These are phyloP conservation scores for Beaufortia kweichowensis DNA, from an alignment of 2,113 vertebrate species.

Conservation along the genomic window DNA sequence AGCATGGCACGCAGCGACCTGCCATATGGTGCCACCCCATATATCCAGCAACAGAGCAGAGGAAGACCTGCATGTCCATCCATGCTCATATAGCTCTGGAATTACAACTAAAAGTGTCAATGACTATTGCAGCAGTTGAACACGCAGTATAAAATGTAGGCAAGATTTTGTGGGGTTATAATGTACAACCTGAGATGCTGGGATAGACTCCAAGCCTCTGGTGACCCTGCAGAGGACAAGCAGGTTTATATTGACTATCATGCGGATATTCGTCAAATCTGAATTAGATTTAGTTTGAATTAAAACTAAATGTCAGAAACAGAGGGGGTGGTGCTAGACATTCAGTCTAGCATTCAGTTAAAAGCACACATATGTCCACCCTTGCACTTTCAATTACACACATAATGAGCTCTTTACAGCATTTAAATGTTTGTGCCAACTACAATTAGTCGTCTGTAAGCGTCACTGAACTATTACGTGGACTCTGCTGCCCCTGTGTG, in stretches of 20 bases:
- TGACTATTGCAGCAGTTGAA: not conserved
- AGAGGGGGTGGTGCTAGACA: constrained; percentile 45
- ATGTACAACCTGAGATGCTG: too few relatives aligned
- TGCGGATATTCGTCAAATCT: not conserved
- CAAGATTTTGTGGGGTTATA: too few relatives aligned
- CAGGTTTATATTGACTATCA: too few relatives aligned
- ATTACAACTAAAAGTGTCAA: constrained; percentile 21
- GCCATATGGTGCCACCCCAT: constrained; percentile 81
- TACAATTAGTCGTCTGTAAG: not conserved
- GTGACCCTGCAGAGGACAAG: too few relatives aligned
- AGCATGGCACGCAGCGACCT: constrained; percentile 78
- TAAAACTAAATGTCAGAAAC: not conserved
- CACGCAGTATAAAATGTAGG: not conserved
- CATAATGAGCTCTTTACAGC: constrained; percentile 17
- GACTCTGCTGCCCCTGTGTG: constrained; percentile 71
- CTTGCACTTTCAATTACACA: constrained; percentile 8
- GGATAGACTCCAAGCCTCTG: too few relatives aligned
- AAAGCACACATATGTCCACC: constrained; percentile 21
- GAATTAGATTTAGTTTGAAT: not conserved
- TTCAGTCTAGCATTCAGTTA: not conserved
- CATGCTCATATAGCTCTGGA: constrained; percentile 48
- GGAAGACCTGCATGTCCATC: constrained; percentile 58
- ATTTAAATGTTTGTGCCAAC: constrained; percentile 15
- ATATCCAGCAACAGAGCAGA: constrained; percentile 65
- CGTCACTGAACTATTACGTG: not conserved